Conservation (phyloP, 2,797 vertebrate genomes). For the Falco biarmicus region DNA sequence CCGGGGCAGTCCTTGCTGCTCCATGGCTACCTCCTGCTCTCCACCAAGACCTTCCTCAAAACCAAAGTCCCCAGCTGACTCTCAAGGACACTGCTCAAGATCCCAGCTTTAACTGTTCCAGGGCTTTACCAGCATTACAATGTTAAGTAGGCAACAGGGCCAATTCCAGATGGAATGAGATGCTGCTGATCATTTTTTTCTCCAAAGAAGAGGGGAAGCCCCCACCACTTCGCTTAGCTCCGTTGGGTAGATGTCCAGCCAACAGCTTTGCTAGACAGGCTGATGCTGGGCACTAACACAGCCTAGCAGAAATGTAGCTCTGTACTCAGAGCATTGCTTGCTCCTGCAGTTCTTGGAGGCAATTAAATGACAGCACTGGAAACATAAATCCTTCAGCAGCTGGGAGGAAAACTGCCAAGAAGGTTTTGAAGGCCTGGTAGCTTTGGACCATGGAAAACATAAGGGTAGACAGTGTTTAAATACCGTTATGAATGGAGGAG, state of each 20-base stretch:
- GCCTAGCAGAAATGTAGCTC: not conserved
- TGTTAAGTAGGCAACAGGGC: not conserved
- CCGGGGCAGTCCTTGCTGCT: not conserved
- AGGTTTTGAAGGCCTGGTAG: not conserved
- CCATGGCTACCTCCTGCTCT: accelerated
- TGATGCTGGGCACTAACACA: accelerated
- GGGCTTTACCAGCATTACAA: not conserved
- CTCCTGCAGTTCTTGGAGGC: not conserved
- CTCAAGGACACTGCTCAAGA: accelerated
- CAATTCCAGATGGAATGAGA: not conserved
- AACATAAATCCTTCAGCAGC: not conserved
- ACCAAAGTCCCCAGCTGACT: not conserved
- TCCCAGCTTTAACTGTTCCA: not conserved
- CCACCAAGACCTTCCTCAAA: not conserved
- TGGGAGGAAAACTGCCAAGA: not conserved
- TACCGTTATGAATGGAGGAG: not conserved
- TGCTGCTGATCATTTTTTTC: not conserved
- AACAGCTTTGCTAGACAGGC: not conserved
- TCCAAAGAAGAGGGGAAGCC: not conserved
- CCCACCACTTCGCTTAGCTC: not conserved
- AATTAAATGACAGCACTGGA: not conserved
- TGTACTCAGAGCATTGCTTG: not conserved
- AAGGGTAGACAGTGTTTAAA: not conserved
- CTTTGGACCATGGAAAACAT: not conserved
- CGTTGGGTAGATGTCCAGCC: not conserved